Percentiles rank a stretch among this genome's conserved stretches.
phyloP scores from a whole-genome alignment of 92 coral and sea anemone genomes.

The Ricordea florida region DNA sequence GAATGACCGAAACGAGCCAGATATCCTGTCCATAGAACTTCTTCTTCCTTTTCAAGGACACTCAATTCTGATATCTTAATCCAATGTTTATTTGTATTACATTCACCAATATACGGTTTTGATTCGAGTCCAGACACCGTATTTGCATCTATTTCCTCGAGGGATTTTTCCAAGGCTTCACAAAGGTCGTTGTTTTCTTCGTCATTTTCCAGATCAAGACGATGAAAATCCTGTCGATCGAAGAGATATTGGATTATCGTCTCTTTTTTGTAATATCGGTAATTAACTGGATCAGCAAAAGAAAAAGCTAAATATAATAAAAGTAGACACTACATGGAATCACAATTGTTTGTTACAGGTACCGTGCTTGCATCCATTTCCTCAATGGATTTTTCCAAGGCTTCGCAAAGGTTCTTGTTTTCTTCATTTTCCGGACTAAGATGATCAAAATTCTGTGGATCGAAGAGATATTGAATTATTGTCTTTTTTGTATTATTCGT shows the following conservation, averaged over 20 bases:
- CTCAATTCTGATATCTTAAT: too few relatives aligned
- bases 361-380: neutral
- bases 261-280: neutral
- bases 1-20: too few relatives aligned
- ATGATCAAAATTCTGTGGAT: neutral
- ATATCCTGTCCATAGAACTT: too few relatives aligned
- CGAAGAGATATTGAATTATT: neutral
- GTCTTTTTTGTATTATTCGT: neutral
- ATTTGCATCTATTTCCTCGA: neutral
- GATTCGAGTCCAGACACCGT: too few relatives aligned
- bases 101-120: too few relatives aligned
- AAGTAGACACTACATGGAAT: too few relatives aligned
- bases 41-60: too few relatives aligned
- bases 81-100: too few relatives aligned
- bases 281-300: too few relatives aligned
- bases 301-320: too few relatives aligned
- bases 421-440: neutral
- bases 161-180: slow-evolving; percentile 7
- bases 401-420: neutral
- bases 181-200: neutral
- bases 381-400: neutral
- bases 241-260: neutral
- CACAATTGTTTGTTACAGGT: too few relatives aligned
- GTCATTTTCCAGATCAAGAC: neutral
- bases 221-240: neutral